These are phyloP conservation scores for Catharus bicknelli DNA, from an alignment of 2,113 vertebrate species.

Conservation along the genomic window DNA sequence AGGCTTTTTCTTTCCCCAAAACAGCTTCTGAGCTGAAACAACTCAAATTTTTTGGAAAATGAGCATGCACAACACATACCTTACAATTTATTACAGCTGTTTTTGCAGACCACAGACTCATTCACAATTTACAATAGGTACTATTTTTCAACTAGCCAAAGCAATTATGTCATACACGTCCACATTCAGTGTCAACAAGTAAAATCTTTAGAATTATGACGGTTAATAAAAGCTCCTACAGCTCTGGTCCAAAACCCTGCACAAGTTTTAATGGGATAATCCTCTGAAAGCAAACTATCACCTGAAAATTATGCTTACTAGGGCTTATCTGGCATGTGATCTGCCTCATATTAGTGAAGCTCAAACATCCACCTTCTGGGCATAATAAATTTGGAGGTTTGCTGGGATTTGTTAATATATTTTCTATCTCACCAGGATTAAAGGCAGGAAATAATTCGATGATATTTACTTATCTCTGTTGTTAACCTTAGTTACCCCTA, in stretches of 20 bases:
- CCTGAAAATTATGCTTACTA: constrained; percentile 15
- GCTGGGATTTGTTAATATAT: constrained; percentile 22
- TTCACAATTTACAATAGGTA: constrained; percentile 14
- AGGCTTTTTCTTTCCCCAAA: background rate
- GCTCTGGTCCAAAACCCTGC: background rate
- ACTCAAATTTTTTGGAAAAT: background rate
- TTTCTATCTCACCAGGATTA: constrained; percentile 2
- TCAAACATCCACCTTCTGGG: background rate
- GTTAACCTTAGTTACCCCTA: constrained; percentile 39
- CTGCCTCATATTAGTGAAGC: background rate
- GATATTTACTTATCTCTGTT: constrained; percentile 45
- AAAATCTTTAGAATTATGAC: constrained; percentile 11
- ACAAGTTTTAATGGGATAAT: background rate
- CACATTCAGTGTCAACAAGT: constrained; percentile 22
- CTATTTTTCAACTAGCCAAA: constrained; percentile 18
- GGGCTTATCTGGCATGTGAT: background rate
- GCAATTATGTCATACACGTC: background rate
- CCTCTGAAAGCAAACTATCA: constrained; percentile 26
- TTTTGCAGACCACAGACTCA: constrained; percentile 15
- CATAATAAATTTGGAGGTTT: constrained; percentile 32
- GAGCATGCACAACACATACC: background rate
- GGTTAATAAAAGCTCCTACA: constrained; percentile 26
- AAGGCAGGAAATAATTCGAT: constrained; percentile 40
- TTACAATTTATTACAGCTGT: constrained; percentile 1
- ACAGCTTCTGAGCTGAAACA: background rate